phyloP scores from a whole-genome alignment of 2,888 invertebrate genomes.

The Spilosoma lubricipeda region DNA sequence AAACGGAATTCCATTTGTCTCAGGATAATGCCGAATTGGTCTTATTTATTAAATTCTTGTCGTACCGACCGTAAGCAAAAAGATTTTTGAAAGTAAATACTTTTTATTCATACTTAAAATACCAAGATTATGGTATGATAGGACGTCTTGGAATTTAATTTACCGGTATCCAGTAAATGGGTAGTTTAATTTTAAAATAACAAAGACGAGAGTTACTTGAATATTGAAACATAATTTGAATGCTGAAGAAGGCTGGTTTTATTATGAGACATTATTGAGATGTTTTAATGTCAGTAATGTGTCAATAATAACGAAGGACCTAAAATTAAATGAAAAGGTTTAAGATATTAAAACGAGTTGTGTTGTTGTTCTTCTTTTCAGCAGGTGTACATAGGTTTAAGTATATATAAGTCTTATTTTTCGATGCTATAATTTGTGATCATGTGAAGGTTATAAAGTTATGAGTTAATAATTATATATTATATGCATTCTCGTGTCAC shows the following conservation, averaged over 20 bases:
- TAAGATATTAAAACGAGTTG: too few species aligned
- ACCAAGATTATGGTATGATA: slow-evolving; percentile 53
- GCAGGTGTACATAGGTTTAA: too few species aligned
- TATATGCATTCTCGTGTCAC: too few species aligned
- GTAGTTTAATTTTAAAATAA: slow-evolving; percentile 57
- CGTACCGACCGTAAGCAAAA: slow-evolving; percentile 38
- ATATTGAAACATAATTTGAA: slow-evolving; percentile 55
- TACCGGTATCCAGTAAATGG: slow-evolving; percentile 47
- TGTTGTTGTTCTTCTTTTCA: too few species aligned
- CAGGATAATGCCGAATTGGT: slow-evolving; percentile 40
- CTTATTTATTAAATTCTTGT: slow-evolving; percentile 58
- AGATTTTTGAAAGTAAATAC: slow-evolving; percentile 23
- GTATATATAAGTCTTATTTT: too few species aligned
- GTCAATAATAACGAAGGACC: background rate
- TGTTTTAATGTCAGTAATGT: background rate
- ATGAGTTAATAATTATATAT: too few species aligned
- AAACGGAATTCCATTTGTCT: slow-evolving; percentile 45
- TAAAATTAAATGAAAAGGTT: too few species aligned
- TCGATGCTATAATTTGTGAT: too few species aligned
- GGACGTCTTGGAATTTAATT: slow-evolving; percentile 74
- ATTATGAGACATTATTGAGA: slow-evolving; percentile 25
- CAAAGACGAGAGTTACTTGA: slow-evolving; percentile 26
- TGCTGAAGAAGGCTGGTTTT: slow-evolving; percentile 34
- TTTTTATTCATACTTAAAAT: slow-evolving; percentile 55
- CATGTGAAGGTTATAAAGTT: too few species aligned